Evolutionary conservation across 2,888 invertebrate genomes (phyloP).

Genomic region (Patella caerulea): DNA sequence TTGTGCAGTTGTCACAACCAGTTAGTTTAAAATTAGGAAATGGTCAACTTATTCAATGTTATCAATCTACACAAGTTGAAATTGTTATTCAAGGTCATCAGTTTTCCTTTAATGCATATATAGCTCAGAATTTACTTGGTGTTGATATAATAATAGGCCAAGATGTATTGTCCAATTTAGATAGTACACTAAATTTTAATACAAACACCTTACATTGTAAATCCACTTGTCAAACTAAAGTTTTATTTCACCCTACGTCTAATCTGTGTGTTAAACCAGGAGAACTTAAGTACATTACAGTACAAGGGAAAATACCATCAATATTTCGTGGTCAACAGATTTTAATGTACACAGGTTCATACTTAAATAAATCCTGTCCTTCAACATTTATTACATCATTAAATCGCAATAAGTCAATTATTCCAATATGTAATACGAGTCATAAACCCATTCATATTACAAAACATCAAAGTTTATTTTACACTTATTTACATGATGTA

Average conservation of each 20-base stretch:
- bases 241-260: background rate
- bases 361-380: no score
- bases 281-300: background rate
- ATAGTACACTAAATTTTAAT: background rate
- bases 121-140: background rate
- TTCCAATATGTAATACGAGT: background rate
- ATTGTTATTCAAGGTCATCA: background rate
- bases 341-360: background rate
- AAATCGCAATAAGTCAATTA: slow-evolving; percentile 4
- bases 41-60: background rate
- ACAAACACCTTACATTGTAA: background rate
- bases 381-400: no score
- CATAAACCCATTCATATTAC: slow-evolving; percentile 5
- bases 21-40: background rate
- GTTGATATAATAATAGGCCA: background rate
- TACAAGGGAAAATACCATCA: background rate
- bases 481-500: background rate
- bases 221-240: background rate
- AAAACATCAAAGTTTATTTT: background rate
- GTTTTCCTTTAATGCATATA: background rate
- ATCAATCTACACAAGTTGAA: background rate
- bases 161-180: background rate
- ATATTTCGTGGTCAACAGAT: background rate
- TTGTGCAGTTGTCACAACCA: background rate
- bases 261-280: background rate